Evolutionary conservation across 2,888 invertebrate genomes (phyloP), one percentile per base, ranked within the genome.

Genomic region (Hylaea fasciaria): DNA sequence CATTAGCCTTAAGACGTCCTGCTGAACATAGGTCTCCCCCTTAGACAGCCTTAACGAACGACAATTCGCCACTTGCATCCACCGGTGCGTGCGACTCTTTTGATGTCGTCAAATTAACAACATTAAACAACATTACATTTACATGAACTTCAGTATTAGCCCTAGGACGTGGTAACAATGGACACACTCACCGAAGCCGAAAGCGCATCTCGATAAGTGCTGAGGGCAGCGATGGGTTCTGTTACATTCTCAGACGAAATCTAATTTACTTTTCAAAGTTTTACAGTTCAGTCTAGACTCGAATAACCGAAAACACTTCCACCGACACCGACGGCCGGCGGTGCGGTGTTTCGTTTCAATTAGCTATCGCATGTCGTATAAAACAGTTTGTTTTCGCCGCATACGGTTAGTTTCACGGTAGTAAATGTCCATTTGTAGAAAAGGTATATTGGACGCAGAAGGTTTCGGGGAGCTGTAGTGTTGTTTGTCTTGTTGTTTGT

Each of bases 191-290:
- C 48, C 3, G 37, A 56, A 61, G 51, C 48, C 8, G 39, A 56
- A 61, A 76, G 69, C 69, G 80, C 78, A 85, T 85, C 79, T 75
- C 78, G 83, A 83, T 85, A 87, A 87, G 84, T 86, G 84, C 82
- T 73, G 74, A 81, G 79, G 77, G 81, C 78, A 82, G 79, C 80
- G 73, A 82, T 74, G 82, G 85, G 84, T 86, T 84, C 83, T 80
- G 81, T 87, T 83, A 87, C 87, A 83, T 80, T 82, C 79, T 75
- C 76, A 80, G 84, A 85, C 85, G 64, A 85, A 87, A 89, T 87
- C 85, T 85, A 89, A 88, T 90, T 88, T 86, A 82, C 79, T 86
- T 81, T 81, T 83, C 75, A 80, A 86, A 86, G 79, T 87, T 86
- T 84, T 79, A 82, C 79, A 70, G 72, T 71, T 52, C 70, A 70